phyloP scores from a whole-genome alignment of 2,888 invertebrate genomes.

The Ashinkailepas kermadecensis region DNA sequence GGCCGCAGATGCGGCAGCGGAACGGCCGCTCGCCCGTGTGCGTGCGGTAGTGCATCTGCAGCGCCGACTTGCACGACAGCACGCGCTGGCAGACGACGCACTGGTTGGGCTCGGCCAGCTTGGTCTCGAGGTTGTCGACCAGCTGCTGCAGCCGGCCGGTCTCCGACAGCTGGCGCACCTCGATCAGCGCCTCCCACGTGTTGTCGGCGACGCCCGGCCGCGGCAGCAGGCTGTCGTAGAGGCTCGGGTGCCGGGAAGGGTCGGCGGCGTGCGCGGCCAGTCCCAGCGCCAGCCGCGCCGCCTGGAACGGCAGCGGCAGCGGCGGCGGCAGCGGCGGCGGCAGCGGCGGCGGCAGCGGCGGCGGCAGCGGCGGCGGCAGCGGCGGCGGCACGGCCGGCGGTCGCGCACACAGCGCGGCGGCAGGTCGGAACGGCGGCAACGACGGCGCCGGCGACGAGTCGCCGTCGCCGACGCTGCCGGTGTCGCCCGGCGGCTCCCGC shows the following conservation, averaged over 20 bases:
- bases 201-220: slow-evolving; percentile 39
- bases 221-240: slow-evolving; percentile 37
- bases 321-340: no score
- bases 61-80: slow-evolving; percentile 48
- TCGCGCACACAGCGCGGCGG: no score
- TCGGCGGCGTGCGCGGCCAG: slow-evolving; percentile 28
- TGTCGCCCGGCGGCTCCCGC: no score
- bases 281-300: neutral
- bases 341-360: no score
- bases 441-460: neutral
- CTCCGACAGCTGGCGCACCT: slow-evolving; percentile 48
- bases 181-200: slow-evolving; percentile 48
- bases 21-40: slow-evolving; percentile 49
- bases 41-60: slow-evolving; percentile 48
- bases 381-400: no score
- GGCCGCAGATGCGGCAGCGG: slow-evolving; percentile 49
- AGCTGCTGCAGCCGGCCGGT: slow-evolving; percentile 49
- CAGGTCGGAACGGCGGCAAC: no score
- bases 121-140: slow-evolving; percentile 49
- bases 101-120: slow-evolving; percentile 49
- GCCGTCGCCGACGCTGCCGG: neutral
- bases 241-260: slow-evolving; percentile 35
- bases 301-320: no score
- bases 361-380: no score
- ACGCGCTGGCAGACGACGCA: slow-evolving; percentile 50